These are phyloP conservation scores for Onychostruthus taczanowskii DNA, from an alignment of 2,113 vertebrate genomes.

Conservation along the genomic window DNA sequence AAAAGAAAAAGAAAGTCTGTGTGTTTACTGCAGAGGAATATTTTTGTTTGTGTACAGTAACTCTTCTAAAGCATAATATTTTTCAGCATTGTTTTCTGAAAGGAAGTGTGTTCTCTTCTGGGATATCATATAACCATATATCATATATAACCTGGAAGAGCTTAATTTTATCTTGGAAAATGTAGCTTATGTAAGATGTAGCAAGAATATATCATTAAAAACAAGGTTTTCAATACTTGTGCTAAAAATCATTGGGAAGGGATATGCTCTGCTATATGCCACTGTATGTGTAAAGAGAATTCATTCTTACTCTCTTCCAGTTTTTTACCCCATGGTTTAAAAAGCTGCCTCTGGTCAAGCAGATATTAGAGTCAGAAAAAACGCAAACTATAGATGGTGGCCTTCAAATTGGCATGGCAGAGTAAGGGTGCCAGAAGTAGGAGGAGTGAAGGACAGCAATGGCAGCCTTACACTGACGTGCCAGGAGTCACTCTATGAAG, in stretches of 20 bases:
- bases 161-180: background rate
- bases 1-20: background rate
- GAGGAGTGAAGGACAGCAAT: background rate
- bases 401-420: background rate
- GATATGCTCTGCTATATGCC: background rate
- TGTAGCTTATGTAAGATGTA: background rate
- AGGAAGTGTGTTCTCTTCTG: background rate
- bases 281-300: background rate
- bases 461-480: background rate
- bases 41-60: background rate
- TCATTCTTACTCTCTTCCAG: background rate
- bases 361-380: background rate
- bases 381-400: background rate
- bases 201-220: background rate
- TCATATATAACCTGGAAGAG: background rate
- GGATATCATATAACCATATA: background rate
- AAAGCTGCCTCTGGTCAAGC: background rate
- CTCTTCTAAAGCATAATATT: background rate
- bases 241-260: background rate
- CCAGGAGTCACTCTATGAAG: background rate
- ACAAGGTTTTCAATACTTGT: background rate
- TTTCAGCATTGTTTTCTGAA: background rate
- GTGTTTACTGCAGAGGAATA: background rate
- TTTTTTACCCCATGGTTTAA: background rate
- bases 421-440: background rate